These are phyloP conservation scores for Cavia aperea DNA, from an alignment of 2,113 vertebrate species.

Conservation along the genomic window DNA sequence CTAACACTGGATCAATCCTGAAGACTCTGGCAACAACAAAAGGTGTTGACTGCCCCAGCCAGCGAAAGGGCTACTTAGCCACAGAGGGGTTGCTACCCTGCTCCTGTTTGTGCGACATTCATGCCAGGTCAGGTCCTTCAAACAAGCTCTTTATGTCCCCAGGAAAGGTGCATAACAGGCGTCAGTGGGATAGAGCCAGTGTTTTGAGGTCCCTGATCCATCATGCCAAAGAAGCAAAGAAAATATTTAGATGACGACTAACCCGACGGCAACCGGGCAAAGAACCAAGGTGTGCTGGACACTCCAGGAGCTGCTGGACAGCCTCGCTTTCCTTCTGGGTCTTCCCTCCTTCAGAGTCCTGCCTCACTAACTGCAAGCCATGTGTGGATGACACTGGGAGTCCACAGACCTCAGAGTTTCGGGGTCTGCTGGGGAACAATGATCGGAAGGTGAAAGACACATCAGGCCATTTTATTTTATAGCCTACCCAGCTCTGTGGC, in stretches of 20 bases:
- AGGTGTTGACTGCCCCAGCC: conserved; percentile 41
- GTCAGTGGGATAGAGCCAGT: conserved; percentile 15
- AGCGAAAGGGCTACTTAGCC: conserved; percentile 51
- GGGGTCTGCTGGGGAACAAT: background rate
- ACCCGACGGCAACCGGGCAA: conserved; percentile 3
- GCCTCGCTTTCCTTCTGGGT: background rate
- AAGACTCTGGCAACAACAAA: conserved; percentile 58
- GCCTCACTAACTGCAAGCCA: background rate
- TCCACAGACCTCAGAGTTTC: background rate
- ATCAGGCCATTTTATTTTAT: background rate
- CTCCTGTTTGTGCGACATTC: conserved; percentile 39
- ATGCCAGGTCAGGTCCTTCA: conserved; percentile 56
- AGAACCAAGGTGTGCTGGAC: background rate
- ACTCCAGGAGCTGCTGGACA: background rate
- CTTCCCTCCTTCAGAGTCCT: background rate
- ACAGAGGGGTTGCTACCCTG: conserved; percentile 19
- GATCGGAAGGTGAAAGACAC: background rate
- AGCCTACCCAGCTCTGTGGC: background rate
- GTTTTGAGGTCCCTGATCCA: conserved; percentile 20
- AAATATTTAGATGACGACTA: conserved; percentile 38
- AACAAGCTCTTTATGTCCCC: conserved; percentile 36
- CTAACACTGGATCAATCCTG: conserved; percentile 11
- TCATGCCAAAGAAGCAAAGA: conserved; percentile 35
- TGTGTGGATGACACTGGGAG: background rate
- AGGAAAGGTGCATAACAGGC: conserved; percentile 43